Evolutionary conservation across 2,113 vertebrate genomes (phyloP).

Genomic region (Leptocoma aspasia): DNA sequence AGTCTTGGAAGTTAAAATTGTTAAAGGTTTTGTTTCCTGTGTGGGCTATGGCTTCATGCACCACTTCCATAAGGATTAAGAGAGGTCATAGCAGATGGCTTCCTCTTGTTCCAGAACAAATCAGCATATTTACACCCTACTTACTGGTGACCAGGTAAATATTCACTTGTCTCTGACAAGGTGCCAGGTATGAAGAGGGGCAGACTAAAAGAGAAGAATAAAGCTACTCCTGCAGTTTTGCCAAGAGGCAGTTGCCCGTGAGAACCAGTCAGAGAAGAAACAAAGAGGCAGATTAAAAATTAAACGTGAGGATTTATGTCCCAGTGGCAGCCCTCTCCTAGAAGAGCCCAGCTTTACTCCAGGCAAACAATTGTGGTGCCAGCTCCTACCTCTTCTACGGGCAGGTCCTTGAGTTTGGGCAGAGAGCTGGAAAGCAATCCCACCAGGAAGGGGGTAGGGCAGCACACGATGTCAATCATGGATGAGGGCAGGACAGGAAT

Average conservation of each 20-base stretch:
- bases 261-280: neutral
- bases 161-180: neutral
- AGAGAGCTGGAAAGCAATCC: conserved; percentile 95
- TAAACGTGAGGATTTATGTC: neutral
- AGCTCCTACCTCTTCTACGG: conserved; percentile 91
- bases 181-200: neutral
- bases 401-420: conserved; percentile 95
- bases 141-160: neutral
- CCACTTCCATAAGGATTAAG: neutral
- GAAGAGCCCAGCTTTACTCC: neutral
- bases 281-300: neutral
- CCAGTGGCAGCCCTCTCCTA: neutral
- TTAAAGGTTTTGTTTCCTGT: neutral
- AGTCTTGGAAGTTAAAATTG: neutral
- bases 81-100: neutral
- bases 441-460: conserved; percentile 96
- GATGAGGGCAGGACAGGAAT: conserved; percentile 95
- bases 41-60: neutral
- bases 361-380: neutral
- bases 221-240: neutral
- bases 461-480: conserved; percentile 98
- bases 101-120: neutral
- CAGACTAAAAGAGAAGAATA: neutral
- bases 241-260: neutral
- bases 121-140: neutral